Base-by-base conservation (phyloP, 2,888 invertebrate genomes). In the Dexiosoma caninum region DNA sequence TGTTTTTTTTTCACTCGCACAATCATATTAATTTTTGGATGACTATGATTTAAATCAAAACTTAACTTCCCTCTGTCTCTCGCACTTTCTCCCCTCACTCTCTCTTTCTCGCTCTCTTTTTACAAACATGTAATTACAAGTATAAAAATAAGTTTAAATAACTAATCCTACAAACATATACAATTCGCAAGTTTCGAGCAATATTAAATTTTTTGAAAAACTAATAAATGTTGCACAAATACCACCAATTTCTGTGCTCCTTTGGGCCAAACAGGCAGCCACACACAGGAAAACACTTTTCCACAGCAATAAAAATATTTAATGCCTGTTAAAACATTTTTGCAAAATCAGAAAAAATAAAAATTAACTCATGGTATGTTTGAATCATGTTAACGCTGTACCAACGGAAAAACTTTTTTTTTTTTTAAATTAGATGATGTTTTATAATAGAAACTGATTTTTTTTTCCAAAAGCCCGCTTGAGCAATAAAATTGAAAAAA, bases 301-400 rank as follows among this genome's bases (percentile, higher is more conserved):
- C n/a, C n/a, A 1, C 8, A 27, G n/a, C 9, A 1, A 27, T 51
- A 14, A 30, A 49, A 14, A 51, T 9, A 51, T 30, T 51, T 51
- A 30, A 30, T 16, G 16, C 14, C 51, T 51, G 23, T 51, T 16
- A 8, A 46, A 46, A 10, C 6, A 19, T 10, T 19, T 46, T 23
- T 46, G 7, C 16, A 14, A 14, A 9, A 19, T n/a, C 9, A 9
- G 9, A 51, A n/a, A n/a, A 0, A 30, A 27, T 2, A 49, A 14
- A 27, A 51, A 46, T 12, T 46, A 21, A 1, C 6, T 2, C 12
- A n/a, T 10, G 1, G 51, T 10, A 14, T 14, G 2, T 14, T 57
- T 10, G 19, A 70, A 49, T 59, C 37, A 49, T 16, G 59, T 70
- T 46, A 59, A 59, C 37, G 12, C 40, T 60, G 35, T 6, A 55